Evolutionary conservation across 2,113 vertebrate genomes (phyloP).

Genomic region (Phrynosoma blainvillii): DNA sequence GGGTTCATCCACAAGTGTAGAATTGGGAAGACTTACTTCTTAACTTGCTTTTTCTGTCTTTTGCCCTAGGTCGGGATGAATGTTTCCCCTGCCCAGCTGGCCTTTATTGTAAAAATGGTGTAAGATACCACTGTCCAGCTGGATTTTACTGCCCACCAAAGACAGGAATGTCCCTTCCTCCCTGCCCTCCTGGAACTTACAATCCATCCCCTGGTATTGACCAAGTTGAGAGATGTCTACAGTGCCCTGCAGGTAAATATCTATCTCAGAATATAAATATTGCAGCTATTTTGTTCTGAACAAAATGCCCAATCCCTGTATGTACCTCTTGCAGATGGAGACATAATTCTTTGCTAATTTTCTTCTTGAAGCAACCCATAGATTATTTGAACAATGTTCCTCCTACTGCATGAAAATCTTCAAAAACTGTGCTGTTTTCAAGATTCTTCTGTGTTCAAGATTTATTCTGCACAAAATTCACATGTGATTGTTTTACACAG

Average conservation of each 20-base stretch:
- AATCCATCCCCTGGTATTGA: slow-evolving; percentile 76
- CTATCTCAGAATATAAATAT: fast-evolving
- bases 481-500: too few species aligned
- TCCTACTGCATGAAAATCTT: too few species aligned
- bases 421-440: too few species aligned
- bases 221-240: slow-evolving; percentile 79
- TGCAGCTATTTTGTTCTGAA: background rate
- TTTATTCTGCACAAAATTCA: too few species aligned
- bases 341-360: too few species aligned
- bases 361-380: too few species aligned
- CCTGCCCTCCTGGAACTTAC: slow-evolving; percentile 84
- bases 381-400: too few species aligned
- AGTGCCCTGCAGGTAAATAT: slow-evolving; percentile 83
- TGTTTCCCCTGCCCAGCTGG: slow-evolving; percentile 83
- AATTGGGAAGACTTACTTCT: fast-evolving
- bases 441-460: too few species aligned
- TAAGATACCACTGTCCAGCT: slow-evolving; percentile 73
- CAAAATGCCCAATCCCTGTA: background rate
- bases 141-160: slow-evolving; percentile 83
- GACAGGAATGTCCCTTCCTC: slow-evolving; percentile 70
- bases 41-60: background rate
- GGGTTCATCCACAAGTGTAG: background rate
- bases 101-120: slow-evolving; percentile 80
- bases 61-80: slow-evolving; percentile 72
- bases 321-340: background rate